Base-by-base conservation (phyloP, 2,797 vertebrate species). In the Sebastes baramenuke region DNA sequence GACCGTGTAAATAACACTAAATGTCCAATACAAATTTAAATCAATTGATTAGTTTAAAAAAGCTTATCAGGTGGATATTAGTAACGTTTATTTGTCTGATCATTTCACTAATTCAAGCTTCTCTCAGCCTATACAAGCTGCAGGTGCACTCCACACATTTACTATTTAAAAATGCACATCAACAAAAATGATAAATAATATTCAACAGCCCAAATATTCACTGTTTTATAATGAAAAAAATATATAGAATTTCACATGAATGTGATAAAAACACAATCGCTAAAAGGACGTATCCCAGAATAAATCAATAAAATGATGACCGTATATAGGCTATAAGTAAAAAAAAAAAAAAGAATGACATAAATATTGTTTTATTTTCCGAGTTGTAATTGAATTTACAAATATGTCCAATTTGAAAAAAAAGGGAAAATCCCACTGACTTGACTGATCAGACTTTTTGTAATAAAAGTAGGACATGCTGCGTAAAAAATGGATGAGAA, bases 81-180 rank as follows among this genome's bases (percentile, higher is more conserved):
- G 25, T 30, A 12, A 34, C 8, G 54, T 34, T 14, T 10, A 60
- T 27, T 8, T 16, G 24, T 67, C 5, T 3, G 8, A 34, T 38
- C 1, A 8, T 54, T 64, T 25, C 14, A 49, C 1, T 30, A 13
- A 34, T 22, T 60, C 34, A 7, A 59, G 62, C 14, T 64, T 64
- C n/a, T 12, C 49, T 61, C 36, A 79, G 52, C 20, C 20, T n/a
- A n/a, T 52, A 42, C 14, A 11, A 56, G 34, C 70, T 87, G 90
- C 91, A 91, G 89, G 91, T 92, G 90, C 84, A 71, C 25, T 42
- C n/a, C 0, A 24, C 16, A 54, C 16, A 27, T 67, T 38, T 34
- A 55, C 22, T 7, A 13, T 38, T 85, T 79, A 27, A 49, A 49
- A 72, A 71, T 14, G 2, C 30, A 13, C 25, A 6, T 6, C 3